phyloP scores from a whole-genome alignment of 2,113 vertebrate species.

The Myotis yumanensis region DNA sequence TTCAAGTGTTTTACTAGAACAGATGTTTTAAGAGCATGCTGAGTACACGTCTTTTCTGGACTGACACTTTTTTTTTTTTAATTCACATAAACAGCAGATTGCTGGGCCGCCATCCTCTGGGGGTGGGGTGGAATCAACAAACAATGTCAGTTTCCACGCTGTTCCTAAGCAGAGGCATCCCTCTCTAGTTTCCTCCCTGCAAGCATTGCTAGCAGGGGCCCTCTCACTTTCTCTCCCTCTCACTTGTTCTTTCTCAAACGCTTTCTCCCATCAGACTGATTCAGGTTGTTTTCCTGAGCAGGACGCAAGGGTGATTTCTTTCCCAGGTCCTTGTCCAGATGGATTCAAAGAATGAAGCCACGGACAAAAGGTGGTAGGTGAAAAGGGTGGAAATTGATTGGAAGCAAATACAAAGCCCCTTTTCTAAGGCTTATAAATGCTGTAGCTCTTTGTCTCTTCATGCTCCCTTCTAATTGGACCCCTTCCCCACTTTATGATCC shows the following conservation, averaged over 20 bases:
- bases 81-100: constrained; percentile 56
- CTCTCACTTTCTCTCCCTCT: background rate
- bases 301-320: no score
- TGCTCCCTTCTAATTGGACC: no score
- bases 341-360: no score
- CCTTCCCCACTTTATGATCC: no score
- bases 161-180: background rate
- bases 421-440: no score
- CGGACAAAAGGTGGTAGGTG: no score
- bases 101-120: background rate
- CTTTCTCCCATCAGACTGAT: background rate
- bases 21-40: constrained; percentile 66
- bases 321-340: no score
- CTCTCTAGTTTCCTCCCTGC: background rate
- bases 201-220: no score
- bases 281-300: no score
- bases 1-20: constrained; percentile 66
- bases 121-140: background rate
- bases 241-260: background rate
- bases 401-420: no score
- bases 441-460: no score
- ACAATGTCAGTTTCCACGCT: background rate
- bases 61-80: constrained; percentile 51
- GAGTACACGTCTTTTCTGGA: constrained; percentile 38
- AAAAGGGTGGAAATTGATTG: no score